Evolutionary conservation across 2,888 invertebrate species (phyloP).

Genomic region (Urechis unicinctus): DNA sequence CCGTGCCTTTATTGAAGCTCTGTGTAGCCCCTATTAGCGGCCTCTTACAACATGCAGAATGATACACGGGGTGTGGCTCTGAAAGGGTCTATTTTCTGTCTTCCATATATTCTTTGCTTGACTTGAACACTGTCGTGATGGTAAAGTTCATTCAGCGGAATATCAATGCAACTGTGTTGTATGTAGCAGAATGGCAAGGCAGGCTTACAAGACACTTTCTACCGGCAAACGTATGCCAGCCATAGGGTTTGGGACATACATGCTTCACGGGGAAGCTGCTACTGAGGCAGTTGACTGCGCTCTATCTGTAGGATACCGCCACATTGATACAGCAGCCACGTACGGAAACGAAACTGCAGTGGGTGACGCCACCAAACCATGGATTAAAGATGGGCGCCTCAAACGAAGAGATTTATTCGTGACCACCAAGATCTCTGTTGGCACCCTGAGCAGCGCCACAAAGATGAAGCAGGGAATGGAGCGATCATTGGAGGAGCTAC

Average conservation of each 20-base stretch:
- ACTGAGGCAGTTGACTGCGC: not conserved
- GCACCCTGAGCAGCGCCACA: not conserved
- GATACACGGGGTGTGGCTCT: no score
- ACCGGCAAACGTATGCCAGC: not conserved
- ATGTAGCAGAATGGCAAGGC: no score
- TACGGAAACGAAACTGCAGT: not conserved
- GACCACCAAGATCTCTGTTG: not conserved
- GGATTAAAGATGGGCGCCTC: not conserved
- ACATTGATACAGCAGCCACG: not conserved
- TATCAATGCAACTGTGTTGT: no score
- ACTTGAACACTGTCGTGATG: no score
- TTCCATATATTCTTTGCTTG: no score
- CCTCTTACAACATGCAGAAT: no score
- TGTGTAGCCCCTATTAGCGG: no score
- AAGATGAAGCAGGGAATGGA: not conserved
- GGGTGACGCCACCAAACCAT: not conserved
- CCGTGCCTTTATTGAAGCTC: no score
- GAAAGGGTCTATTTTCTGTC: no score
- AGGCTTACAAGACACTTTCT: no score
- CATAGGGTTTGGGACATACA: not conserved
- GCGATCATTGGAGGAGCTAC: not conserved
- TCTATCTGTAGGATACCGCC: not conserved
- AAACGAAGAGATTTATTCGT: not conserved
- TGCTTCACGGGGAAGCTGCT: not conserved
- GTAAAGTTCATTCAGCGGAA: no score